Percentiles rank a stretch among this genome's conserved stretches.
phyloP scores from a whole-genome alignment of 2,113 vertebrate genomes.

The Callospermophilus lateralis region DNA sequence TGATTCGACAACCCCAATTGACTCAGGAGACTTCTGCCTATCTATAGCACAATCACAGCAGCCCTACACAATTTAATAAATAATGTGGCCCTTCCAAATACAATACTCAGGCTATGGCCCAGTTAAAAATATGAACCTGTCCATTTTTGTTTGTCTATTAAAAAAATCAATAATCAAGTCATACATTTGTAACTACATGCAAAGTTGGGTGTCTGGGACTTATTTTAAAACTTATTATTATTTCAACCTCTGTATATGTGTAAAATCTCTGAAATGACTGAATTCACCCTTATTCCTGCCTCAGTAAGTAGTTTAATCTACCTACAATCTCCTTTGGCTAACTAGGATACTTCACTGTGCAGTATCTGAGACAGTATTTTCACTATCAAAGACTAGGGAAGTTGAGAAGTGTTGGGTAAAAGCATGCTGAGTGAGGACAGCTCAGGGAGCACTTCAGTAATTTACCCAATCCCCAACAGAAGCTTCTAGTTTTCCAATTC shows the following conservation, averaged over 20 bases:
- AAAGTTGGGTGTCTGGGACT: constrained; percentile 26
- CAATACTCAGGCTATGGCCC: constrained; percentile 52
- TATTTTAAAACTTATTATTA: constrained; percentile 35
- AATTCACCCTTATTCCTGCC: neutral
- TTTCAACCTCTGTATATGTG: neutral
- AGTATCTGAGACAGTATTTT: neutral
- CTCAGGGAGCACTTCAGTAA: neutral
- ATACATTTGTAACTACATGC: constrained; percentile 63
- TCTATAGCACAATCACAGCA: constrained; percentile 12
- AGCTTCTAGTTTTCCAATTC: neutral
- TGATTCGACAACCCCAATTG: constrained; percentile 70
- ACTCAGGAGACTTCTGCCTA: constrained; percentile 70
- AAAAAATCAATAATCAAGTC: constrained; percentile 70
- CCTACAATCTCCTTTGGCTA: constrained; percentile 39
- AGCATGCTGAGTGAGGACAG: neutral
- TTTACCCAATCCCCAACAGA: neutral
- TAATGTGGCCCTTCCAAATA: constrained; percentile 51
- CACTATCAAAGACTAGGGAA: neutral
- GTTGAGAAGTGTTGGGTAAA: neutral
- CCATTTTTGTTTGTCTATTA: constrained; percentile 65
- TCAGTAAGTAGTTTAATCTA: constrained; percentile 17
- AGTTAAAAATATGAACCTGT: constrained; percentile 75
- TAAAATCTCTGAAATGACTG: constrained; percentile 33
- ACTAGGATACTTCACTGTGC: neutral
- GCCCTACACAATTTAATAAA: constrained; percentile 48